Percentiles rank a stretch among this genome's conserved stretches.
Conservation (phyloP, 2,113 vertebrate genomes). For the Leuciscus idus region DNA sequence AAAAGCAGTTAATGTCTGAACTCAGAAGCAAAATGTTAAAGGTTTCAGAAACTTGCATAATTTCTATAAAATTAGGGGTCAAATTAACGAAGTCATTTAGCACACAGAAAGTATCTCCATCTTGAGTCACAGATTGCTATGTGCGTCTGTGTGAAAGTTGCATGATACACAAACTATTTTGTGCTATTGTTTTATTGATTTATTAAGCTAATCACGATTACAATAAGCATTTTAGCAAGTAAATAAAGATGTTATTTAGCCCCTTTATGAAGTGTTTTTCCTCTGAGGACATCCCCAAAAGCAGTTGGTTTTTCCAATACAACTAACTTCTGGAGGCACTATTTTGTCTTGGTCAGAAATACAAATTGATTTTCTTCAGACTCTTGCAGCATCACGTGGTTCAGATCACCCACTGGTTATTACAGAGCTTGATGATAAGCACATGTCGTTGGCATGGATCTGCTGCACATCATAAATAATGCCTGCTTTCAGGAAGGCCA, state of each 20-base stretch:
- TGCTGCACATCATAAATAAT: constrained; percentile 28
- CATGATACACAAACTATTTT: not conserved
- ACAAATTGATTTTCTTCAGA: constrained; percentile 41
- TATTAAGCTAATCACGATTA: not conserved
- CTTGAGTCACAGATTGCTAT: not conserved
- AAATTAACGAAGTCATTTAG: constrained; percentile 9
- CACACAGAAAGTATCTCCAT: constrained; percentile 19
- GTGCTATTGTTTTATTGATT: not conserved
- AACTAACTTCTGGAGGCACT: not conserved
- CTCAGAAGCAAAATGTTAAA: not conserved
- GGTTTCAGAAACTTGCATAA: not conserved
- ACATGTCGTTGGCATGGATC: constrained; percentile 51
- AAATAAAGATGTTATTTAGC: not conserved
- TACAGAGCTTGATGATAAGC: constrained; percentile 51
- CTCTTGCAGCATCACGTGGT: constrained; percentile 35
- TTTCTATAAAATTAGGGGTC: constrained; percentile 5
- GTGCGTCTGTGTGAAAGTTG: not conserved
- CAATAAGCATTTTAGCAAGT: not conserved
- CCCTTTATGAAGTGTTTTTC: not conserved
- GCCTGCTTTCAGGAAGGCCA: constrained; percentile 1
- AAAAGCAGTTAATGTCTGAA: not conserved
- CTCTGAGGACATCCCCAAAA: not conserved
- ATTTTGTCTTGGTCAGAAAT: not conserved
- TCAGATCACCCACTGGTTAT: constrained; percentile 38
- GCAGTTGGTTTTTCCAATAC: not conserved